Evolutionary conservation across 2,113 vertebrate genomes (phyloP).

Genomic region (Seriola quinqueradiata): DNA sequence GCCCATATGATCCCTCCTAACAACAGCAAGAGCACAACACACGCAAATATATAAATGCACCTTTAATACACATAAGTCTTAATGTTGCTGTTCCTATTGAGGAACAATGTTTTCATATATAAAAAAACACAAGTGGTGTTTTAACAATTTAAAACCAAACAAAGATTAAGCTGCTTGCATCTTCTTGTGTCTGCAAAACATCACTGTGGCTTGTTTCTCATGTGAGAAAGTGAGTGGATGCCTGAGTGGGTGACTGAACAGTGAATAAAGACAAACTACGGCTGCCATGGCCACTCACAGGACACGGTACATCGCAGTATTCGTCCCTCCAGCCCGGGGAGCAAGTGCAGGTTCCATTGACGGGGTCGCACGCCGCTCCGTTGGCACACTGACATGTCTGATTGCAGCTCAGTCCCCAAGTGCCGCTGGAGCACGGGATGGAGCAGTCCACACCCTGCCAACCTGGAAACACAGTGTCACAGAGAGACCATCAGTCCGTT

Average conservation of each 20-base stretch:
- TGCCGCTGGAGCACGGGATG: conserved; percentile 89
- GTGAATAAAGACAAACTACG: not conserved
- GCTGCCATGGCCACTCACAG: conserved; percentile 82
- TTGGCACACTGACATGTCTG: conserved; percentile 89
- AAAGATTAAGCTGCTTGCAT: not conserved
- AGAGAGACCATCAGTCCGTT: not conserved
- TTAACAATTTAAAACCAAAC: too few relatives aligned
- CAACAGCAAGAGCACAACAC: not conserved
- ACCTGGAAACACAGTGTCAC: conserved; percentile 75
- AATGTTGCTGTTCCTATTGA: not conserved
- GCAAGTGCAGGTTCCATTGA: conserved; percentile 89
- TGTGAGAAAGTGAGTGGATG: not conserved
- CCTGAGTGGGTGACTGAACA: not conserved
- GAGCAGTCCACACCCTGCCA: conserved; percentile 93
- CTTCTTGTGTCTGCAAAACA: too few relatives aligned
- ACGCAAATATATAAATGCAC: not conserved
- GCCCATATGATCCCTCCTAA: conserved; percentile 90
- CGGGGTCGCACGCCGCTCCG: conserved; percentile 87
- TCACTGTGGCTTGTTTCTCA: not conserved
- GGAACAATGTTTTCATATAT: not conserved
- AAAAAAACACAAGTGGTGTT: not conserved
- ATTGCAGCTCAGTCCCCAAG: conserved; percentile 91
- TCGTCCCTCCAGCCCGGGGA: conserved; percentile 89
- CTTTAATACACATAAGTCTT: too few relatives aligned
- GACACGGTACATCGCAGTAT: conserved; percentile 87